Evolutionary conservation across 2,113 vertebrate genomes (phyloP), one percentile per base, ranked within the genome.

Genomic region (Myiagra hebetior): DNA sequence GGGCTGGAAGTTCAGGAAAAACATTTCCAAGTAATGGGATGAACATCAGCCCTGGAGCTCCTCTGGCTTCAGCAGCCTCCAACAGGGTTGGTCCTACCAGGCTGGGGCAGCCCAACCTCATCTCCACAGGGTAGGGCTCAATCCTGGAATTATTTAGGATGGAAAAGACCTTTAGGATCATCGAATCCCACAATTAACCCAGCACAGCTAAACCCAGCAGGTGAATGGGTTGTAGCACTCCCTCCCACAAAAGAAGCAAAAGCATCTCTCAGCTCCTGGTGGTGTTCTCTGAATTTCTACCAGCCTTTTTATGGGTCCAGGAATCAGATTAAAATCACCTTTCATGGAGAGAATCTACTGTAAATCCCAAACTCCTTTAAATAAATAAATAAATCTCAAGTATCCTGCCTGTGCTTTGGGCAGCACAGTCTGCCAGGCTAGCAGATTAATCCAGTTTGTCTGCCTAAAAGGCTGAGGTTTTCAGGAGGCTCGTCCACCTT

Each of bases 1-100:
- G 41, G 75, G 74, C 63, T 85, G 76, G 28, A 44, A 79, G 89
- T 83, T 75, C 77, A 94, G 89, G 73, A 78, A 84, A 83, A 82
- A n/a, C 64, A 65, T 41, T 22, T 75, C 63, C 39, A 22, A 28
- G 20, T 21, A 28, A 41, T 0, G 3, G 57, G 37, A 28, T 3
- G 7, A 31, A 81, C 65, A 6, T 22, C 2, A 41, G 31, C 50
- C 46, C 69, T 53, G 88, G 50, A 67, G 50, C 62, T 42, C 39
- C 4, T 2, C 21, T 4, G 4, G 46, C 68, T 28, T 37, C 44
- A 46, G 70, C 31, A 39, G 13, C n/a, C 26, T 53, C 57, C 35
- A 49, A 49, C 24, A 49, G 4, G 13, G 24, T 49, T 22, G 24
- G 49, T 26, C 13, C 49, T 49, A 26, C 49, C 50, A 60, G 79